Base-by-base conservation (phyloP, 1,140 invertebrate species). In the Harlomillsia oculata region DNA sequence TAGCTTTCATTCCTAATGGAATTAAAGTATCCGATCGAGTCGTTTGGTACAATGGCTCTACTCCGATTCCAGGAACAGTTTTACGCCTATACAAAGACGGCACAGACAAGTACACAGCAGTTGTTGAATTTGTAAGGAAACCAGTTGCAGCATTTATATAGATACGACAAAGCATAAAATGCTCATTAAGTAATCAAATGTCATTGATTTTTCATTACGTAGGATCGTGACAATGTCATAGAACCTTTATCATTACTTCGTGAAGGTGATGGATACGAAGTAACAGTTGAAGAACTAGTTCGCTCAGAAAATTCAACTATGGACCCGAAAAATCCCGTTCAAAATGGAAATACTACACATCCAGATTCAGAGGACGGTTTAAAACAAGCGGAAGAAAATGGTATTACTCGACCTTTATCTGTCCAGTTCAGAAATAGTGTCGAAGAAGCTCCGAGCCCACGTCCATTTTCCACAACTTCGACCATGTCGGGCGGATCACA, bases 41-140 rank as follows among this genome's bases (percentile, higher is more conserved):
- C 29, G 3, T 58, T 2, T 58, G 56, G 56, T 58, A 58, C 41
- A 44, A 40, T 40, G 49, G 49, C 36, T 23, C 34, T 2, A 53
- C 23, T 30, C 55, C 46, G 1, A 36, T 57, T 36, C 55, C 55
- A 2, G 55, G 55, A n/a, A 50, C 28, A 20, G 55, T 57, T 9
- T 13, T 18, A 25, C n/a, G 40, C 5, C 29, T 57, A 0, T 57
- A 40, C 26, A 57, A 57, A 39, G 55, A 57, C 36, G 55, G 55
- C 1, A 57, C 46, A 1, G 55, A 57, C 26, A 57, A 57, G 23
- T 57, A 57, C 21, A 57, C 55, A 5, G 55, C 55, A 23, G 36
- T 57, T 3, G 55, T 57, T 8, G 43, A 57, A 43, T 57, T 57
- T 34, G 54, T 56, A 50, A 56, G 54, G n/a, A 25, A 34, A 34